Percentiles rank a stretch among this genome's conserved stretches.
phyloP scores from a whole-genome alignment of 2,113 vertebrate genomes.

The Peromyscus maniculatus region DNA sequence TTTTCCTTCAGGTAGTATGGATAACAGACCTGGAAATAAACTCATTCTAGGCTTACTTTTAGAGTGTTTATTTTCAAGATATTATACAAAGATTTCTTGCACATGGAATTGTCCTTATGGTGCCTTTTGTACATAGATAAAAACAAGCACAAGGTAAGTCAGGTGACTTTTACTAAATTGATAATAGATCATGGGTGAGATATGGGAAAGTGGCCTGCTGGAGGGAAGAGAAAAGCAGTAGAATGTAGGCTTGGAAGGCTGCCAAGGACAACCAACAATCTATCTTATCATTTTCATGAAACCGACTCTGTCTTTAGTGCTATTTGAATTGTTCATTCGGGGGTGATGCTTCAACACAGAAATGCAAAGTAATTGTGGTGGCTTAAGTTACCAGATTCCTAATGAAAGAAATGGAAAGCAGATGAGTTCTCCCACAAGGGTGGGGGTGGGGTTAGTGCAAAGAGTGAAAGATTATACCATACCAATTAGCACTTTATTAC shows the following conservation, averaged over 20 bases:
- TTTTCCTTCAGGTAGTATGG: slow-evolving; percentile 24
- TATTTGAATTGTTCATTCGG: slow-evolving; percentile 62
- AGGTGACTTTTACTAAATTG: slow-evolving; percentile 55
- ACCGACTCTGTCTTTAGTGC: slow-evolving; percentile 40
- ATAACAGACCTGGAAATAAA: slow-evolving; percentile 60
- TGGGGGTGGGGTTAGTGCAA: neutral
- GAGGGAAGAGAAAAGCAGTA: slow-evolving; percentile 50
- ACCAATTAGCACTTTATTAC: slow-evolving; percentile 69
- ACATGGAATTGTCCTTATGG: slow-evolving; percentile 41
- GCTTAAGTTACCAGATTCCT: slow-evolving; percentile 63
- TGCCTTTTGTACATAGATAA: slow-evolving; percentile 1
- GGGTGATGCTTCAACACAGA: slow-evolving; percentile 55
- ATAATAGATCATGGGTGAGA: slow-evolving; percentile 36
- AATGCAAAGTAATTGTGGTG: slow-evolving; percentile 59
- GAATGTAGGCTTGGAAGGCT: slow-evolving; percentile 40
- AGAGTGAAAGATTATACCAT: slow-evolving; percentile 43
- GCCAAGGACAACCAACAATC: slow-evolving; percentile 39
- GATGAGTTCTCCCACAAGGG: slow-evolving; percentile 34
- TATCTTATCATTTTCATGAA: slow-evolving; percentile 62
- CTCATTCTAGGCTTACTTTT: slow-evolving; percentile 43
- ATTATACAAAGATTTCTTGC: slow-evolving; percentile 14
- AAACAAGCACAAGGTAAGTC: slow-evolving; percentile 53
- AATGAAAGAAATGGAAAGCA: slow-evolving; percentile 66
- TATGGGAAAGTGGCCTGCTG: slow-evolving; percentile 62
- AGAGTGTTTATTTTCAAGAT: slow-evolving; percentile 67